These are phyloP conservation scores for Schrankia costaestrigalis DNA, from an alignment of 2,888 invertebrate genomes.

Conservation along the genomic window DNA sequence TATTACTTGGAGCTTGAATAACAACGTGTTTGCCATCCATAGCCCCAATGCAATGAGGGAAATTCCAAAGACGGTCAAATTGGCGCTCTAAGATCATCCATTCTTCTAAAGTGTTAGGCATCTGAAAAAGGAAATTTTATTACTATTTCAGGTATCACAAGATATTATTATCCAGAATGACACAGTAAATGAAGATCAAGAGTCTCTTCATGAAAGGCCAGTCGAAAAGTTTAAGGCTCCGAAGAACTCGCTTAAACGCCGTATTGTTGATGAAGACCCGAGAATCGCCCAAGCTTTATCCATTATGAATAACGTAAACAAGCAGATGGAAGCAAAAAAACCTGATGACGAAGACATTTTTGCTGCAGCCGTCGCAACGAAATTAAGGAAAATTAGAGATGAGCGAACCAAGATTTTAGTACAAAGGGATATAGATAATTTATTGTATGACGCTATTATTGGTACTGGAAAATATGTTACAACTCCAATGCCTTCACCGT, in stretches of 20 bases:
- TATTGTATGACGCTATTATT: no score
- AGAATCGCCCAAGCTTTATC: no score
- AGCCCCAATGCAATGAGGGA: constrained; percentile 13
- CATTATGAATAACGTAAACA: no score
- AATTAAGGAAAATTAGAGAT: constrained; percentile 27
- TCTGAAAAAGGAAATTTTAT: no score
- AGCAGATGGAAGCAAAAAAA: no score
- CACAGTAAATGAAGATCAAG: no score
- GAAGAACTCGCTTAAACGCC: constrained; percentile 24
- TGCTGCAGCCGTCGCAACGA: constrained; percentile 22
- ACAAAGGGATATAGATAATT: no score
- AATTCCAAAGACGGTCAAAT: constrained; percentile 6
- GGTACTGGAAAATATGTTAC: constrained; percentile 21
- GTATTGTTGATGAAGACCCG: constrained; percentile 20
- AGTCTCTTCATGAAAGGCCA: constrained; percentile 12
- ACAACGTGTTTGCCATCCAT: constrained; percentile 18
- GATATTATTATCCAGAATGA: no score
- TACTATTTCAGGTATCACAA: no score
- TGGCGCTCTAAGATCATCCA: constrained; percentile 17
- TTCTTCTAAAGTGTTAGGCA: constrained; percentile 16
- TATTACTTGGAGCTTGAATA: constrained; percentile 13
- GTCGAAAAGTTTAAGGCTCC: constrained; percentile 28
- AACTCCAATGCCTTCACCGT: constrained; percentile 17
- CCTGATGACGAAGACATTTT: constrained; percentile 25
- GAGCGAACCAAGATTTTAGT: constrained; percentile 26